These are phyloP conservation scores for Isurus oxyrinchus DNA, from an alignment of 2,113 vertebrate genomes.

Conservation along the genomic window DNA sequence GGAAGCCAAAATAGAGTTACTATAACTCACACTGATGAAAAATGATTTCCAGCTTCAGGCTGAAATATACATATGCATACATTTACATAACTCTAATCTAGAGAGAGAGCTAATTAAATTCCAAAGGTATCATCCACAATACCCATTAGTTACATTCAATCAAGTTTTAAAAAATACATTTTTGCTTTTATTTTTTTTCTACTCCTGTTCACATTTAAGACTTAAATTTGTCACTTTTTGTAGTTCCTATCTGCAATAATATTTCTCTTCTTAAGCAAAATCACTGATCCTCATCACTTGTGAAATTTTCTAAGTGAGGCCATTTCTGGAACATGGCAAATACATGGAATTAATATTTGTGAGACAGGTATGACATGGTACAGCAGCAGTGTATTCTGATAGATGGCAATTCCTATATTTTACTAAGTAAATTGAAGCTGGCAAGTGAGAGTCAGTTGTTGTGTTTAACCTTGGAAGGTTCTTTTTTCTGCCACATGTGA, in stretches of 20 bases:
- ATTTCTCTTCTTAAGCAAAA: neutral
- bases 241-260: neutral
- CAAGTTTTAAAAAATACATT: neutral
- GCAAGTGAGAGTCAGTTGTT: neutral
- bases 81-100: neutral
- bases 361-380: neutral
- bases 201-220: neutral
- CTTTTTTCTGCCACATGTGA: neutral
- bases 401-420: neutral
- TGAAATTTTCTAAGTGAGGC: neutral
- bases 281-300: neutral
- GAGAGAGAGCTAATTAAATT: neutral
- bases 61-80: neutral
- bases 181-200: neutral
- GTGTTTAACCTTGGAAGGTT: neutral
- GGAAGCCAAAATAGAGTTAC: neutral
- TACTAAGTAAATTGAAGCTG: neutral
- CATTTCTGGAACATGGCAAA: neutral
- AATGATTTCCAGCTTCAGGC: neutral
- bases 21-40: neutral
- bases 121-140: neutral
- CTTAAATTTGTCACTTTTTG: neutral
- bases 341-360: neutral
- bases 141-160: neutral
- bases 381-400: neutral